Base-by-base conservation (phyloP, 1,140 invertebrate species). In the Drosophila azteca region DNA sequence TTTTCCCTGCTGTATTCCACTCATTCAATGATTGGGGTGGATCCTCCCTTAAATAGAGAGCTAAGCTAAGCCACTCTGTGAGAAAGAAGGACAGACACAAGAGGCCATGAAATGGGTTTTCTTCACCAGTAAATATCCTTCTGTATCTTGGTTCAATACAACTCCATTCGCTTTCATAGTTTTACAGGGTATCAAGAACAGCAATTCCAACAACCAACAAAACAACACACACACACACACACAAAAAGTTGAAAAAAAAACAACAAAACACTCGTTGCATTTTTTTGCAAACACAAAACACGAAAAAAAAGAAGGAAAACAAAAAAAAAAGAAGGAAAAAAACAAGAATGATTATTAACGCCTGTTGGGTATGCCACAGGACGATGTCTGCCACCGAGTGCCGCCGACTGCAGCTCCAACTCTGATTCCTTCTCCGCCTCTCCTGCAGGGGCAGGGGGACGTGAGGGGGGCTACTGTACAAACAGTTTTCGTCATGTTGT, bases 351-450 rank as follows among this genome's bases (percentile, higher is more conserved):
- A 87, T 87, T 87, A 87, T 87, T 87, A 87, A 87, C 82, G 82
- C 83, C 83, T 87, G 83, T 87, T 87, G 82, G 82, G 58, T 82
- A 82, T 87, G 82, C 82, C 82, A 87, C 82, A 87, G 83, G 82
- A 87, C 83, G 78, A 87, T 72, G 82, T 82, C 82, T 88, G 66
- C 74, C 35, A 13, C 35, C 35, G 35, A 39, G 9, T 35, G 8
- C 31, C 31, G 31, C 7, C 31, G 31, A 35, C 51, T 11, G 31
- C 51, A 20, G 26, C 51, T 53, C 20, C 31, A 39, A 39, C 35
- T 39, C 35, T 39, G 35, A 39, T 39, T 39, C 35, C 35, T 39
- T 39, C 17, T 15, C 51, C 31, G n/a, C 39, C n/a, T n/a, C 49
- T 65, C 17, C 51, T 35, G 53, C 41, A 24, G 26, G 26, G 26